Conservation (phyloP, 2,113 vertebrate genomes). For the Marcusenius ussheri region DNA sequence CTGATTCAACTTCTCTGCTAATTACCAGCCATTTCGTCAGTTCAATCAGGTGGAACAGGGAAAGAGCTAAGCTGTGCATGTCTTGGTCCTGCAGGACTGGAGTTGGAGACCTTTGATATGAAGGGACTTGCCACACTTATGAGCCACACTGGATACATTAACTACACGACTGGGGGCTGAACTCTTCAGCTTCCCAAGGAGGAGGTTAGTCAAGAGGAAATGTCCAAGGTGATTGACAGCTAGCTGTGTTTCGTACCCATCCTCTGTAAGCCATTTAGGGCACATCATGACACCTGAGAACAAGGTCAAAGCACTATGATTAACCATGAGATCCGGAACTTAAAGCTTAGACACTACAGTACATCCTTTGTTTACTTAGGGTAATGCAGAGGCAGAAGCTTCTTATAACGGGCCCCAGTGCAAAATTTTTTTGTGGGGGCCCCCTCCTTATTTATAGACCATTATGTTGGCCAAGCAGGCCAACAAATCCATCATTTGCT, state of each 20-base stretch:
- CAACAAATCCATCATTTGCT: background rate
- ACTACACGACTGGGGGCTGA: constrained; percentile 58
- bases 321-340: background rate
- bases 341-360: background rate
- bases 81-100: too few species aligned
- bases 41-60: too few species aligned
- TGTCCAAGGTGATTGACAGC: constrained; percentile 65
- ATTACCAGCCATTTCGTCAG: too few species aligned
- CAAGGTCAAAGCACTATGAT: background rate
- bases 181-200: constrained; percentile 54
- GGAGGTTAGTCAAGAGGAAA: constrained; percentile 60
- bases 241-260: constrained; percentile 61
- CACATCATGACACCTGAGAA: constrained; percentile 65
- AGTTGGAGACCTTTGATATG: background rate
- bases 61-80: too few species aligned
- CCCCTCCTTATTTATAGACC: background rate
- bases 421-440: background rate
- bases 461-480: background rate
- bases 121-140: constrained; percentile 40
- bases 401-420: background rate
- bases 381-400: background rate
- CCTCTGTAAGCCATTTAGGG: constrained; percentile 58
- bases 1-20: too few species aligned
- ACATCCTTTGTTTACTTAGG: background rate
- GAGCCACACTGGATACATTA: constrained; percentile 59